phyloP scores from a whole-genome alignment of 2,888 invertebrate genomes.

The Temnothorax ravouxi region DNA sequence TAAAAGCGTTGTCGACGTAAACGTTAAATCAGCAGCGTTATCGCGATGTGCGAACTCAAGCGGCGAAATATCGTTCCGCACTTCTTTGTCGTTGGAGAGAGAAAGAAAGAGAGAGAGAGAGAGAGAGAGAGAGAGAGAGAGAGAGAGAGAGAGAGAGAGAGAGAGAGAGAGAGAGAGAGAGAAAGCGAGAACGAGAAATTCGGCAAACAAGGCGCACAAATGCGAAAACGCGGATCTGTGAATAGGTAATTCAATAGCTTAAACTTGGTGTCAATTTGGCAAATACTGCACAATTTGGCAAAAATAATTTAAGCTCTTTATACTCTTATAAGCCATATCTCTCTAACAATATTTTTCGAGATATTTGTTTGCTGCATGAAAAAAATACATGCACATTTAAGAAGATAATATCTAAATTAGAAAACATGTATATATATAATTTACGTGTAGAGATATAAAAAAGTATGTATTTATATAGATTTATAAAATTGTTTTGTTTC shows the following conservation, averaged over 20 bases:
- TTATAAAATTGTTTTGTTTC: constrained; percentile 13
- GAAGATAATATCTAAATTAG: neutral
- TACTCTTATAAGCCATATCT: neutral
- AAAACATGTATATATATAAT: no score
- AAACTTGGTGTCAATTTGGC: neutral
- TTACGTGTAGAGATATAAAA: neutral
- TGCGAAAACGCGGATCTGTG: neutral
- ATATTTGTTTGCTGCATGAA: neutral
- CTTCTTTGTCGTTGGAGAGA: neutral
- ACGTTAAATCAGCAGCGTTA: constrained; percentile 70
- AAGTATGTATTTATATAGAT: neutral
- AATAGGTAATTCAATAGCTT: constrained; percentile 2
- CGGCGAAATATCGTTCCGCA: constrained; percentile 24
- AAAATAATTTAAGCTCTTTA: neutral
- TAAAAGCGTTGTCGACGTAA: constrained; percentile 78
- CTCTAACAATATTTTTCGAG: neutral
- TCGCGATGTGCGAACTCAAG: constrained; percentile 56
- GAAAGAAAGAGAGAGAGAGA: neutral
- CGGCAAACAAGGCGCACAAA: neutral
- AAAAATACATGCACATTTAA: neutral
- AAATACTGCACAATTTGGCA: neutral
- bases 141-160: neutral
- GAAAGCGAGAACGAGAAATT: neutral
- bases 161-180: neutral
- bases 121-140: neutral